Conservation (phyloP, 2,113 vertebrate species). For the Arizona elegans region DNA sequence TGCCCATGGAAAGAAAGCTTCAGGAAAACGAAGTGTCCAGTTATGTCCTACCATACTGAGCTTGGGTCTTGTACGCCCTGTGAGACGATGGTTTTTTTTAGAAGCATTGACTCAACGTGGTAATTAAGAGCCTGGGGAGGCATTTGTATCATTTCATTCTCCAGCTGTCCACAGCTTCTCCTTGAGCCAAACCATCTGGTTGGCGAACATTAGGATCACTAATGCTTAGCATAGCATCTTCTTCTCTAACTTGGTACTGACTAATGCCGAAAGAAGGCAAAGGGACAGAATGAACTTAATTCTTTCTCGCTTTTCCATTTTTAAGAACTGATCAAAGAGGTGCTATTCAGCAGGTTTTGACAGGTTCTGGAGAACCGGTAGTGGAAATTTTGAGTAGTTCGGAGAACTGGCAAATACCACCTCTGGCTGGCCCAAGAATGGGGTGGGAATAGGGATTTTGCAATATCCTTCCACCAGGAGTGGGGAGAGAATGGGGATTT, state of each 20-base stretch:
- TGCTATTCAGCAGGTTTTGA: no score
- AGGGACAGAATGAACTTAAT: not conserved
- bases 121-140: not conserved
- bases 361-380: no score
- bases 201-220: not conserved
- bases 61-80: not conserved
- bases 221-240: not conserved
- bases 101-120: not conserved
- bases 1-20: not conserved
- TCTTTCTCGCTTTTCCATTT: not conserved
- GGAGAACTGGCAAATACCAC: no score
- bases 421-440: no score
- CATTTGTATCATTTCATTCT: not conserved
- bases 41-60: not conserved
- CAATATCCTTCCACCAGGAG: no score
- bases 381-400: no score
- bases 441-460: no score
- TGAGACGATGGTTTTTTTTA: not conserved
- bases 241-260: not conserved
- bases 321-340: not conserved
- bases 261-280: not conserved
- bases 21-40: no score
- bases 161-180: not conserved
- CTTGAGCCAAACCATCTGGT: not conserved
- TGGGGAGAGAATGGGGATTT: no score